Base-by-base conservation (phyloP, 2,113 vertebrate genomes). In the Daphoenositta chrysoptera region DNA sequence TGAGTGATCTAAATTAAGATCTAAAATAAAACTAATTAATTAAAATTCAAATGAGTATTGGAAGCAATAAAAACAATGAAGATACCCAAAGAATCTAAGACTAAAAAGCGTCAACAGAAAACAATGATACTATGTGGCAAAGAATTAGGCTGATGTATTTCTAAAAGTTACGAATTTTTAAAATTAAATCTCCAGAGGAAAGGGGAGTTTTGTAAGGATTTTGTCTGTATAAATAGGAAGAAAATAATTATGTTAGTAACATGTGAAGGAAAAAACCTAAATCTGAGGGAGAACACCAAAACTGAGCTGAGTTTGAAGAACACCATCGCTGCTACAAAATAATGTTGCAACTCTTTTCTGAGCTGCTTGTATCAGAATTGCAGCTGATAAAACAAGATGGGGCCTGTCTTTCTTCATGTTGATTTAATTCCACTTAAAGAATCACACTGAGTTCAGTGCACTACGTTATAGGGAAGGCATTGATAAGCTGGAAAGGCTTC, bases 11-110 rank as follows among this genome's bases (percentile, higher is more conserved):
- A 56, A 94, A 92, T 83, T 53, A 87, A 75, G 51, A 64, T 61
- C 48, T 68, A 66, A 83, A 93, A 58, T 81, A 50, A 77, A 76
- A 8, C 21, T 31, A 94, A 87, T 69, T 88, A 88, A 93, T 95
- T 75, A 72, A 78, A 92, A 94, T 71, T 37, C 47, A 89, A 94
- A 84, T 82, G 6, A 27, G 14, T 57, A 47, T 76, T 84, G 44
- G 44, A 84, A 75, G 13, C 26, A 87, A 83, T 35, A 35, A 77
- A 92, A 89, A 75, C 10, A 57, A 68, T 42, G 45, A 71, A 87
- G 53, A 87, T 11, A 14, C 37, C 51, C 18, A 61, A 45, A 57
- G 33, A 84, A 82, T 64, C n/a, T 47, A 63, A 69, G 35, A 39
- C 35, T 54, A 64, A 60, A 40, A 69, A 54, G 5, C 10, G 6